Conservation (phyloP, 2,797 vertebrate genomes). For the Champsocephalus esox region DNA sequence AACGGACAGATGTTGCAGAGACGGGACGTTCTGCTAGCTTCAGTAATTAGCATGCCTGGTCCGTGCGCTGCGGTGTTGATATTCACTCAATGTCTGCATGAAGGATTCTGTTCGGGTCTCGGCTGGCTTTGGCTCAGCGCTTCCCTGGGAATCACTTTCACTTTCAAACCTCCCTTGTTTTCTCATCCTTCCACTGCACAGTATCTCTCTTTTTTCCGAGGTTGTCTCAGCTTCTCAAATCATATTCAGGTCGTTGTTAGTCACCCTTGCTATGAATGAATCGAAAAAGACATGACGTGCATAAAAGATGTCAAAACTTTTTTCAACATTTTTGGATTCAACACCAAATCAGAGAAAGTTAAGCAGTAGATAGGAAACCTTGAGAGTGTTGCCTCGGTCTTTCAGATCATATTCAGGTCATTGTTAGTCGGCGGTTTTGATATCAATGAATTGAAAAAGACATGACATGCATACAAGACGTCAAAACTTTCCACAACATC, state of each 20-base stretch:
- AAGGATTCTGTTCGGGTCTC: conserved; percentile 59
- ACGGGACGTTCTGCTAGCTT: conserved; percentile 8
- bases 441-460: background rate
- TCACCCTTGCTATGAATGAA: background rate
- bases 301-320: background rate
- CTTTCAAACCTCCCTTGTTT: background rate
- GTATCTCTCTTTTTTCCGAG: background rate
- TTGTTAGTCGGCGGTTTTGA: background rate
- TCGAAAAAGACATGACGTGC: background rate
- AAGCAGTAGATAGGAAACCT: background rate
- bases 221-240: background rate
- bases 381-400: background rate
- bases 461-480: background rate
- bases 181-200: background rate
- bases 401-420: background rate
- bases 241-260: background rate
- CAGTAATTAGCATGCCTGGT: conserved; percentile 63
- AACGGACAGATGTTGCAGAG: conserved; percentile 51
- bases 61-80: conserved; percentile 56
- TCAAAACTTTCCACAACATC: background rate
- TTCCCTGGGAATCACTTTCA: conserved; percentile 32
- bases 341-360: background rate
- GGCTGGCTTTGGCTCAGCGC: conserved; percentile 22
- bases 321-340: too few species aligned
- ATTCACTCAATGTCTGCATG: conserved; percentile 56